phyloP scores from a whole-genome alignment of 2,797 vertebrate genomes.

The Takifugu ocellatus region DNA sequence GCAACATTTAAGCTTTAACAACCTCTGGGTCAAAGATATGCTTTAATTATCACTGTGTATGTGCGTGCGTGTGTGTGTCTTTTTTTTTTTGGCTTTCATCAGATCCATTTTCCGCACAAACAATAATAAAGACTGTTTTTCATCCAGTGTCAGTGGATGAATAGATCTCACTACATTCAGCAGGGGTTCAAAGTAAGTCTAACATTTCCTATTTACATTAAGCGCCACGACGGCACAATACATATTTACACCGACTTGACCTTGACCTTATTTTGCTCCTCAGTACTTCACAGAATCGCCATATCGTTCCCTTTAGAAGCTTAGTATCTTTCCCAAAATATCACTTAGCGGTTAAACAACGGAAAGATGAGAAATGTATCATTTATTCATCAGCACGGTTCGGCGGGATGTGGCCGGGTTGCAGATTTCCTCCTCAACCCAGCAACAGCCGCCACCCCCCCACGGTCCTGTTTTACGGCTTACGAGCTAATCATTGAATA shows the following conservation, averaged over 20 bases:
- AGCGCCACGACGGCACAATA: constrained; percentile 2
- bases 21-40: constrained; percentile 5
- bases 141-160: constrained; percentile 6
- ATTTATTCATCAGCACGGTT: constrained; percentile 18
- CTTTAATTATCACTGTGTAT: not conserved
- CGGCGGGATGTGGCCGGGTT: constrained; percentile 31
- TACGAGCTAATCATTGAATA: constrained; percentile 62
- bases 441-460: too few species aligned
- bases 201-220: constrained; percentile 16
- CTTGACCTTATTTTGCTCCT: constrained; percentile 7
- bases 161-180: not conserved
- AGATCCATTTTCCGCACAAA: not conserved
- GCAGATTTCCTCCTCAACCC: constrained; percentile 56
- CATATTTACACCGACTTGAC: constrained; percentile 13
- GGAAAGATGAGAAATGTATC: constrained; percentile 21
- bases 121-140: constrained; percentile 10
- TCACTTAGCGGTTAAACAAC: constrained; percentile 32
- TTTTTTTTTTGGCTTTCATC: not conserved
- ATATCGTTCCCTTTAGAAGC: constrained; percentile 15
- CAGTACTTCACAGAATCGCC: constrained; percentile 12
- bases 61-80: not conserved
- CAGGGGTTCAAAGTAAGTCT: constrained; percentile 16
- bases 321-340: constrained; percentile 41
- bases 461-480: constrained; percentile 42
- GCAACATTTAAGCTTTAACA: not conserved